Percentiles rank a stretch among this genome's conserved stretches.
These are phyloP conservation scores for Ictidomys tridecemlineatus DNA, from an alignment of 2,113 vertebrate genomes.

Conservation along the genomic window DNA sequence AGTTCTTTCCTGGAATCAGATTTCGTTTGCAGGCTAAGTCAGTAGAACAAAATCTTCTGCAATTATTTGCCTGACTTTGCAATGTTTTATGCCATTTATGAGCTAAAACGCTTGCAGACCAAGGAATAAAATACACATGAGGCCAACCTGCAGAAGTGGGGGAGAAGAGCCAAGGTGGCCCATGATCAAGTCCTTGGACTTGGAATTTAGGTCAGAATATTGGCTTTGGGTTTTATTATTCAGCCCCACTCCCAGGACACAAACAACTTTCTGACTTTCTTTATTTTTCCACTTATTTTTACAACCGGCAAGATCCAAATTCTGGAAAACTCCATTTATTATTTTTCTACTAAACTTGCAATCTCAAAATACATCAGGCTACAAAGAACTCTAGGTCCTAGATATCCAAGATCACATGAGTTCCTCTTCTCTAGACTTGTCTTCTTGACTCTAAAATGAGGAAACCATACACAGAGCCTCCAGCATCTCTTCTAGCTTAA, in stretches of 20 bases:
- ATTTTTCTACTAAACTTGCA: slow-evolving; percentile 39
- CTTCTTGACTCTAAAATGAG: background rate
- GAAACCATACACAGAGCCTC: background rate
- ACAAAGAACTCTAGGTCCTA: background rate
- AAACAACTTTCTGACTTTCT: slow-evolving; percentile 47
- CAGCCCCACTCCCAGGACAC: background rate
- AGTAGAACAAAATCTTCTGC: slow-evolving; percentile 63
- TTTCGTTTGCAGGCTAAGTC: slow-evolving; percentile 75
- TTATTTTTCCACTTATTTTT: slow-evolving; percentile 62
- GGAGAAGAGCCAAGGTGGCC: slow-evolving; percentile 67
- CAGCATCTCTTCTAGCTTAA: background rate
- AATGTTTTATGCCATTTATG: slow-evolving; percentile 66
- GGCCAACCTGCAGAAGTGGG: slow-evolving; percentile 71
- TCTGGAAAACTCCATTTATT: slow-evolving; percentile 58
- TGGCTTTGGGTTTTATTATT: slow-evolving; percentile 83
- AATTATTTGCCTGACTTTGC: slow-evolving; percentile 75
- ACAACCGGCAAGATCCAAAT: slow-evolving; percentile 75
- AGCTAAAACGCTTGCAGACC: slow-evolving; percentile 57
- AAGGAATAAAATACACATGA: slow-evolving; percentile 73
- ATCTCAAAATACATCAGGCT: background rate
- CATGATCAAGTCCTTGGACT: slow-evolving; percentile 77
- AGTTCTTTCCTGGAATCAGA: slow-evolving; percentile 70
- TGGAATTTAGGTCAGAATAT: slow-evolving; percentile 86
- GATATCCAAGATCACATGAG: background rate
- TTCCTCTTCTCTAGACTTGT: background rate